These are phyloP conservation scores for Turritopsis dohrnii DNA, from an alignment of 30 jellyfish, hydroid and myxozoan species.

Conservation along the genomic window DNA sequence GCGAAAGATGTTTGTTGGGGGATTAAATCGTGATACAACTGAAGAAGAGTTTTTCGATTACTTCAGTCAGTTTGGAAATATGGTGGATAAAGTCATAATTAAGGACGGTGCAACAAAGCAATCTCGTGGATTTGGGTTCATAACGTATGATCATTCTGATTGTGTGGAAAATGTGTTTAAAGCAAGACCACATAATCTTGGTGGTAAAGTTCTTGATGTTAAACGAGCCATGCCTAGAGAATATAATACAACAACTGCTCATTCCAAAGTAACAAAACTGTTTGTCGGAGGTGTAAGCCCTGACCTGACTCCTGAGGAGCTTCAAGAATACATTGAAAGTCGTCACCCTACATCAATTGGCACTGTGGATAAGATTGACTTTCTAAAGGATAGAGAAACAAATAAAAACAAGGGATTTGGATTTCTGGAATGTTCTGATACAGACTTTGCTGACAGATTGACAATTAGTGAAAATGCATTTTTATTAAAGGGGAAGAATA, in stretches of 20 bases:
- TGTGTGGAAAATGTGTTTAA: slow-evolving; percentile 70
- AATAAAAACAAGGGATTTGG: slow-evolving; percentile 66
- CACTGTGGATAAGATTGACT: slow-evolving; percentile 52
- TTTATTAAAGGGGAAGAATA: slow-evolving; percentile 49
- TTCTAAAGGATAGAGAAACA: slow-evolving; percentile 70
- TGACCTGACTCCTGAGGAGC: slow-evolving; percentile 57
- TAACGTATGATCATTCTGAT: slow-evolving; percentile 54
- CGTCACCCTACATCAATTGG: slow-evolving; percentile 62
- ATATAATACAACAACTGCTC: slow-evolving; percentile 63
- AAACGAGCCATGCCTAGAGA: slow-evolving; percentile 96
- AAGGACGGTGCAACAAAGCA: slow-evolving; percentile 46
- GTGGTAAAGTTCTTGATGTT: slow-evolving; percentile 67
- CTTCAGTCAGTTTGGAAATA: slow-evolving; percentile 65
- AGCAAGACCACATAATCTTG: slow-evolving; percentile 68
- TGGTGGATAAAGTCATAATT: slow-evolving; percentile 73
- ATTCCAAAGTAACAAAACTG: slow-evolving; percentile 65
- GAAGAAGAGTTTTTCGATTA: slow-evolving; percentile 71
- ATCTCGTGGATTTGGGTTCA: slow-evolving; percentile 95
- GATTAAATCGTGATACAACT: slow-evolving; percentile 53
- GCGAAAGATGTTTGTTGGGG: slow-evolving; percentile 85
- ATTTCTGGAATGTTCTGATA: slow-evolving; percentile 50
- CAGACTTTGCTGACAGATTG: slow-evolving; percentile 82
- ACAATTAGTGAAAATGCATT: slow-evolving; percentile 61
- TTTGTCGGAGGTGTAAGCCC: slow-evolving; percentile 72
- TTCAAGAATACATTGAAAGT: slow-evolving; percentile 40